Percentiles rank a stretch among this genome's conserved stretches.
These are phyloP conservation scores for Synaphobranchus kaupii DNA, from an alignment of 2,797 vertebrate genomes.

Conservation along the genomic window DNA sequence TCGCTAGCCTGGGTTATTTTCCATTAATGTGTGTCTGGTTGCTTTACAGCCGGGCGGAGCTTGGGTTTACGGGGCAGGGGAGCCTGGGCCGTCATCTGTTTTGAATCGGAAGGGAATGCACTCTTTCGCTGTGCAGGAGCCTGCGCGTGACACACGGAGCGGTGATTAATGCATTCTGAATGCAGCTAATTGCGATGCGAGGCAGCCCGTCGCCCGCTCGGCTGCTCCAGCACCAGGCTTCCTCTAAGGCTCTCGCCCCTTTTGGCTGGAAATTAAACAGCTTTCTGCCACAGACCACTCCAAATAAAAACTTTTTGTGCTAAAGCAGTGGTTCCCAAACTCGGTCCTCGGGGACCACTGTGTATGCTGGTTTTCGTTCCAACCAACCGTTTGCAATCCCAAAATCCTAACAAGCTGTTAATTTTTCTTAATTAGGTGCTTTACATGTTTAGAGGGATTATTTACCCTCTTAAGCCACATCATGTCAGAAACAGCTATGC, in stretches of 20 bases:
- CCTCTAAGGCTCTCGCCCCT: not conserved
- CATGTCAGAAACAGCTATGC: too few relatives aligned
- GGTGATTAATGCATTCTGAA: not conserved
- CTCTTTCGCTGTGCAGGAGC: constrained; percentile 32
- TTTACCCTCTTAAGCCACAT: too few relatives aligned
- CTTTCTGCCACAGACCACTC: not conserved
- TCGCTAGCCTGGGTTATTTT: constrained; percentile 62
- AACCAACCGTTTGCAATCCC: too few relatives aligned
- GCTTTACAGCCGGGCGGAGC: constrained; percentile 46
- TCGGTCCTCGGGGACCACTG: too few relatives aligned
- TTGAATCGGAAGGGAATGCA: constrained; percentile 61
- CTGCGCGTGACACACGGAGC: not conserved
- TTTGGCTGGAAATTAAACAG: constrained; percentile 5
- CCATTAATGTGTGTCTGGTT: constrained; percentile 65
- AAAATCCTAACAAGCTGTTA: too few relatives aligned
- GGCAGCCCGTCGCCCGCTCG: not conserved
- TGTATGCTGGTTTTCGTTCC: too few relatives aligned
- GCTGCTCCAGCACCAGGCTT: not conserved
- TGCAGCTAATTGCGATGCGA: not conserved
- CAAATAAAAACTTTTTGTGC: not conserved
- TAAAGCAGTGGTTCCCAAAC: too few relatives aligned
- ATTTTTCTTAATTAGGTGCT: too few relatives aligned
- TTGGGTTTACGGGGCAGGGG: constrained; percentile 33
- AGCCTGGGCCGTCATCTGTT: constrained; percentile 59
- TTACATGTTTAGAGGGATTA: too few relatives aligned